These are phyloP conservation scores for Chionomys nivalis DNA, from an alignment of 2,113 vertebrate species.

Conservation along the genomic window DNA sequence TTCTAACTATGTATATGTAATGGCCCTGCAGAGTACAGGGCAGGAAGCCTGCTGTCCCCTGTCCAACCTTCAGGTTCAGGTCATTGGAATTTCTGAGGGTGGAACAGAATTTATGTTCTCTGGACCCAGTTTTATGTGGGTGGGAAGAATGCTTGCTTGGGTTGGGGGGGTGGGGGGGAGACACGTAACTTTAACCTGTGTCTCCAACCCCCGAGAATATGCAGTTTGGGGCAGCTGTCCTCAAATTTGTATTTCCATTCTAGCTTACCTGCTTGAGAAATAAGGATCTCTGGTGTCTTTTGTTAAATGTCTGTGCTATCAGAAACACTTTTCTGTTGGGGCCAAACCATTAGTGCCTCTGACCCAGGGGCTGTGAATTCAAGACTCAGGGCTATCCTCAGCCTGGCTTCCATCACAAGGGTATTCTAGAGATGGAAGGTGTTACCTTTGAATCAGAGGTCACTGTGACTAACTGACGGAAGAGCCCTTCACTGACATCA, in stretches of 20 bases:
- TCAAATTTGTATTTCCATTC: not conserved
- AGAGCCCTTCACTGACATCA: not conserved
- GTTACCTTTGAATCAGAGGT: not conserved
- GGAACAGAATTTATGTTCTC: not conserved
- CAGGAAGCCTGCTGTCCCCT: not conserved
- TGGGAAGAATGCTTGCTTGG: not conserved
- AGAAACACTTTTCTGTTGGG: too few relatives aligned
- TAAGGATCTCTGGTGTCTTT: not conserved
- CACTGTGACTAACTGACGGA: not conserved
- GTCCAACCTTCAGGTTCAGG: too few relatives aligned
- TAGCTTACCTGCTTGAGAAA: not conserved
- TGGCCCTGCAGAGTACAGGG: accelerated
- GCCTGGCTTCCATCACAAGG: too few relatives aligned
- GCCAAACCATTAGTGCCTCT: not conserved
- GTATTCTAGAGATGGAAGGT: not conserved
- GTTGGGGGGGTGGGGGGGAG: too few relatives aligned
- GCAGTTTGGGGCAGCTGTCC: not conserved
- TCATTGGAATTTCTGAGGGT: not conserved
- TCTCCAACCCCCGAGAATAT: not conserved
- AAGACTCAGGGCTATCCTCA: not conserved
- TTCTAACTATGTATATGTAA: not conserved
- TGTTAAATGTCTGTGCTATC: not conserved
- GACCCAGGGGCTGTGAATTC: too few relatives aligned
- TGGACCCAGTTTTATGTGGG: not conserved
- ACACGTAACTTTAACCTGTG: not conserved